These are phyloP conservation scores for Cataglyphis altisquamis DNA, from an alignment of 2,888 invertebrate species.

Conservation along the genomic window DNA sequence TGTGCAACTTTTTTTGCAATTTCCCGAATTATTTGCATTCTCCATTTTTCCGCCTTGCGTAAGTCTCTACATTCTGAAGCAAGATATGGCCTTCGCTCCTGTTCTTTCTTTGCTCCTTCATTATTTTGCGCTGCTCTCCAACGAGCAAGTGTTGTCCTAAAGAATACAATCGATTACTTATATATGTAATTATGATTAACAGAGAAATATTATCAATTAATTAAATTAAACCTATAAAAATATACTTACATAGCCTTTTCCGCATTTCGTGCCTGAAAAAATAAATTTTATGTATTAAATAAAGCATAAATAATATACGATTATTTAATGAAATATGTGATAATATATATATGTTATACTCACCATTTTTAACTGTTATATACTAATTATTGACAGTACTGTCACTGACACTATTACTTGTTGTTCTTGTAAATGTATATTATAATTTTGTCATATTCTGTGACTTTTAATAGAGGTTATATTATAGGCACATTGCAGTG, in stretches of 20 bases:
- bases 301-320: not conserved
- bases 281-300: conserved; percentile 30
- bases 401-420: too few relatives aligned
- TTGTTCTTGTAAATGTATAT: not conserved
- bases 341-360: not conserved
- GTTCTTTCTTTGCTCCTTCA: conserved; percentile 92
- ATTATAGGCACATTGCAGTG: not conserved
- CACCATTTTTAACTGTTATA: conserved; percentile 4
- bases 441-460: not conserved
- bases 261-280: conserved; percentile 89
- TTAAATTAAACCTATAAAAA: not conserved
- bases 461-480: not conserved
- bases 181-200: not conserved
- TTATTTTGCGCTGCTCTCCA: conserved; percentile 99
- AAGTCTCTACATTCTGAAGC: conserved; percentile 98
- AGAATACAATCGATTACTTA: conserved; percentile 48
- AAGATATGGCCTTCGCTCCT: conserved; percentile 96
- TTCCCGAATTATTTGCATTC: conserved; percentile 98
- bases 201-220: not conserved
- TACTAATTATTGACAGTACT: not conserved
- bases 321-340: not conserved
- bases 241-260: conserved; percentile 91
- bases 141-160: conserved; percentile 98
- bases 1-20: conserved; percentile 99
- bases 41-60: conserved; percentile 97